These are phyloP conservation scores for Cynopterus brachyotis DNA, from an alignment of 2,113 vertebrate genomes.

Conservation along the genomic window DNA sequence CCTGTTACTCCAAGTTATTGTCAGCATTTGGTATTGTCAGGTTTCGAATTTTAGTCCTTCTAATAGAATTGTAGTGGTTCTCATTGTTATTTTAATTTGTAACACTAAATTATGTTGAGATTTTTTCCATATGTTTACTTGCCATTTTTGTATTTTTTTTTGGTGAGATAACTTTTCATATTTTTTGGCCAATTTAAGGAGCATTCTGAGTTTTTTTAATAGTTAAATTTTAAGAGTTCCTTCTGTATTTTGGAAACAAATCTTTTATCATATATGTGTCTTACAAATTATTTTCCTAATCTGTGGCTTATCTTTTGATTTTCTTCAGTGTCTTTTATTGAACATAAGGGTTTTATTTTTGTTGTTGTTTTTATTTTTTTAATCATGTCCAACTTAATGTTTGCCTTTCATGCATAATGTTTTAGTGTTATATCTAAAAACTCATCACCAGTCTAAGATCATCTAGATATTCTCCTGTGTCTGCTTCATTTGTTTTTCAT, in stretches of 20 bases:
- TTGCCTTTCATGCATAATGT: neutral
- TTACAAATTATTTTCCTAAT: neutral
- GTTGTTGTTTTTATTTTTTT: neutral
- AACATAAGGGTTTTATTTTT: neutral
- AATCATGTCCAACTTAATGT: neutral
- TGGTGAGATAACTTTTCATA: neutral
- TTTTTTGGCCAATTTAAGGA: neutral
- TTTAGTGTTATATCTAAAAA: neutral
- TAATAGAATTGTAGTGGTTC: neutral
- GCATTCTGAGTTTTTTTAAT: neutral
- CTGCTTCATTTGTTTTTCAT: neutral
- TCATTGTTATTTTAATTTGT: neutral
- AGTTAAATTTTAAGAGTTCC: neutral
- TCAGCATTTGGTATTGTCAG: neutral
- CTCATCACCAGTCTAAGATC: neutral
- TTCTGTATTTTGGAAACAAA: neutral
- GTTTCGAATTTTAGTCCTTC: neutral
- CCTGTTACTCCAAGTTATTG: neutral
- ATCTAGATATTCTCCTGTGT: neutral
- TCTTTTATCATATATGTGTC: neutral
- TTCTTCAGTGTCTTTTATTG: neutral
- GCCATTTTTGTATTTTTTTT: neutral
- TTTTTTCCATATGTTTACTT: neutral
- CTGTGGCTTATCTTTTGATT: neutral
- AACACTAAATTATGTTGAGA: neutral